Conservation (phyloP, 2,888 invertebrate species). For the Ditylenchus weischeri region DNA sequence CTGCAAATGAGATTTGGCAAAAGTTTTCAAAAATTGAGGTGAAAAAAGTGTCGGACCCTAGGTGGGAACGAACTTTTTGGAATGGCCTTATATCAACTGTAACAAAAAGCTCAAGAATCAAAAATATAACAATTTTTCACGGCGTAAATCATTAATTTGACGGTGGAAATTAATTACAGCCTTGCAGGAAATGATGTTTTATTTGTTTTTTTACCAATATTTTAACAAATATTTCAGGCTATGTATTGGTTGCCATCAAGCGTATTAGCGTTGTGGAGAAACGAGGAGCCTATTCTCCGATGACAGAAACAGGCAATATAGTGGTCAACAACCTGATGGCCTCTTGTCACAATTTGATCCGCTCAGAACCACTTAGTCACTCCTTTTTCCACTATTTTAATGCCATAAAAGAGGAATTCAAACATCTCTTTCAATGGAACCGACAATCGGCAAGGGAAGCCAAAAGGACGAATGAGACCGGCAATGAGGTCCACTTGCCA, state of each 20-base stretch:
- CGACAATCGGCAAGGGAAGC: neutral
- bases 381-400: conserved; percentile 36
- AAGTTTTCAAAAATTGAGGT: too few relatives aligned
- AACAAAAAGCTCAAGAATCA: too few relatives aligned
- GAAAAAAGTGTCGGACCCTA: too few relatives aligned
- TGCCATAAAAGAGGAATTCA: conserved; percentile 1
- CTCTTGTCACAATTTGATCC: conserved; percentile 46
- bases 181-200: neutral
- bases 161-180: too few relatives aligned
- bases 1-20: too few relatives aligned
- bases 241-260: conserved; percentile 25
- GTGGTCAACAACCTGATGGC: conserved; percentile 48
- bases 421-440: conserved; percentile 8
- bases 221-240: conserved; percentile 24
- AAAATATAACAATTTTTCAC: too few relatives aligned
- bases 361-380: conserved; percentile 42
- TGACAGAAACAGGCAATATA: conserved; percentile 45
- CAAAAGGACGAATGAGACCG: neutral
- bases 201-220: neutral
- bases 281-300: conserved; percentile 47
- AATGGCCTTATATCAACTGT: too few relatives aligned
- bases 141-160: too few relatives aligned
- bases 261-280: conserved; percentile 27
- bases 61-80: too few relatives aligned
- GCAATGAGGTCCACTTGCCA: conserved; percentile 26